phyloP scores from a whole-genome alignment of 2,113 vertebrate genomes.

The Leptosomus discolor region DNA sequence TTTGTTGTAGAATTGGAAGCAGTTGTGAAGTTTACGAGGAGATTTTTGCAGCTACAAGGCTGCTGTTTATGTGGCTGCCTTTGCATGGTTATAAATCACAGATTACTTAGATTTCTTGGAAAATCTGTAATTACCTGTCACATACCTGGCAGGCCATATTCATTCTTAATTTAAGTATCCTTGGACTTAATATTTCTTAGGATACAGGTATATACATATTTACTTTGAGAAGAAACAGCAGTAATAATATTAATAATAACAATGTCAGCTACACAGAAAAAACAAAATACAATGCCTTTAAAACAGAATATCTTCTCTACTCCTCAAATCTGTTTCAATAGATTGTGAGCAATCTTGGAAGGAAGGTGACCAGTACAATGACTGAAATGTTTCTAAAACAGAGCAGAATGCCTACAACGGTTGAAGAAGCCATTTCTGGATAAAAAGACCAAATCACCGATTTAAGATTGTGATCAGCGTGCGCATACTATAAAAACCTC shows the following conservation, averaged over 20 bases:
- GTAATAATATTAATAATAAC: background rate
- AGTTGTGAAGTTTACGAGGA: background rate
- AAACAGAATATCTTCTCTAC: background rate
- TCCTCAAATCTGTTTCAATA: background rate
- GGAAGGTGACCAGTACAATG: background rate
- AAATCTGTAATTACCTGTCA: background rate
- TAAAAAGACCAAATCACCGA: background rate
- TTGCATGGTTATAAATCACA: background rate
- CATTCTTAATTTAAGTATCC: background rate
- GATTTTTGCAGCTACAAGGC: background rate
- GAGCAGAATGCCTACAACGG: background rate
- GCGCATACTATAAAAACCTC: background rate
- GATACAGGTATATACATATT: background rate
- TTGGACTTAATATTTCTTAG: background rate
- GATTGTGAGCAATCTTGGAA: background rate
- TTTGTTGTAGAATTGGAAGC: background rate
- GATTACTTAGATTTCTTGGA: background rate
- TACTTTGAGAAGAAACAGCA: background rate
- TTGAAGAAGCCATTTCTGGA: background rate
- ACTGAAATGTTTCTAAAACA: background rate
- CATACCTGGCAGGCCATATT: background rate
- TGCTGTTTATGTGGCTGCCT: background rate
- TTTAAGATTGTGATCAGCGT: background rate
- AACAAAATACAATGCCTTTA: background rate
- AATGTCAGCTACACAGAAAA: background rate